A percentile compares a stretch with the other conserved stretches of the same genome.
phyloP scores from a whole-genome alignment of 2,888 invertebrate species.

The Sericinus montela region DNA sequence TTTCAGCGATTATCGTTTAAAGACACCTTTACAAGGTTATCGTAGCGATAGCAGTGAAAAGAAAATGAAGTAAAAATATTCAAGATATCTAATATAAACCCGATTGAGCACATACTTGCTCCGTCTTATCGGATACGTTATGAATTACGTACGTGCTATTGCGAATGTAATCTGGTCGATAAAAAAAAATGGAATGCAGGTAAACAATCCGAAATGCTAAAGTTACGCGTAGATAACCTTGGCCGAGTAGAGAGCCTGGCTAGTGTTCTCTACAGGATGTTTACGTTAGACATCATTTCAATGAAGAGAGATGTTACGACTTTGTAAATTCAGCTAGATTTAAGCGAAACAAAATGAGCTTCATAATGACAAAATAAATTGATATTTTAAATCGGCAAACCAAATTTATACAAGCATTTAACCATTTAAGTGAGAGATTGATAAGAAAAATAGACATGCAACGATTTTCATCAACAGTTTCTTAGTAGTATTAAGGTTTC shows the following conservation, averaged over 20 bases:
- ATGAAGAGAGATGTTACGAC: conserved; percentile 24
- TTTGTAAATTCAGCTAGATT: conserved; percentile 21
- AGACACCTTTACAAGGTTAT: neutral
- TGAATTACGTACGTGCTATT: conserved; percentile 12
- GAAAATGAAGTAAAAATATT: conserved; percentile 28
- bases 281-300: conserved; percentile 43
- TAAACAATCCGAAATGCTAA: conserved; percentile 40
- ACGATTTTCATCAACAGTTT: too few species aligned
- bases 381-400: too few species aligned
- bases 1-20: neutral
- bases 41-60: neutral
- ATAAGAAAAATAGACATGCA: too few species aligned
- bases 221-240: conserved; percentile 49
- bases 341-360: conserved; percentile 18
- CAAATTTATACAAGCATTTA: too few species aligned
- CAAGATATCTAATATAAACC: conserved; percentile 25
- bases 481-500: too few species aligned
- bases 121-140: conserved; percentile 12
- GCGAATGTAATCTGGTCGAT: conserved; percentile 35
- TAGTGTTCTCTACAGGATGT: conserved; percentile 54
- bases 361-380: neutral
- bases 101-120: conserved; percentile 13
- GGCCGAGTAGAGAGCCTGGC: conserved; percentile 54
- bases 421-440: too few species aligned
- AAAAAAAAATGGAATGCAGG: conserved; percentile 31